A percentile compares a stretch with the other conserved stretches of the same genome.
phyloP scores from a whole-genome alignment of 2,797 vertebrate genomes.

The Sebastes matsubarae region DNA sequence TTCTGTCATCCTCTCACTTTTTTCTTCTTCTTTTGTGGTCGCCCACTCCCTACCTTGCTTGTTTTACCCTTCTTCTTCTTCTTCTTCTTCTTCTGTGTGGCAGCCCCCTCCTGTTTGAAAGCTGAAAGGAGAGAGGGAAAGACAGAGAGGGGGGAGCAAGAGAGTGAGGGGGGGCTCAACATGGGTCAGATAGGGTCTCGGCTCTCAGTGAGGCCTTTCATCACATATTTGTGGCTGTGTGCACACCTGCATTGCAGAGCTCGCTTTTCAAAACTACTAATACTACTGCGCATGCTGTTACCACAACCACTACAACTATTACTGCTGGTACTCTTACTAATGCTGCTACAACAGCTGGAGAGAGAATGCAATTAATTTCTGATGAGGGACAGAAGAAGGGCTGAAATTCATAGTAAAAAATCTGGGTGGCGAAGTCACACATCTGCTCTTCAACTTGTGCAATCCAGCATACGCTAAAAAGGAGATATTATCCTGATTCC shows the following conservation, averaged over 20 bases:
- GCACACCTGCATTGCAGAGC: slow-evolving; percentile 69
- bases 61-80: slow-evolving; percentile 13
- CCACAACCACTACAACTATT: background rate
- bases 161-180: slow-evolving; percentile 31
- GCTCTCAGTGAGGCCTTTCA: slow-evolving; percentile 75
- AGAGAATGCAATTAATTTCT: background rate
- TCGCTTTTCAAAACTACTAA: slow-evolving; percentile 42
- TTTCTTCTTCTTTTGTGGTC: background rate
- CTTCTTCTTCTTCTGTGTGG: slow-evolving; percentile 32
- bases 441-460: background rate
- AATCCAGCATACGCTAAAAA: background rate
- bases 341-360: background rate
- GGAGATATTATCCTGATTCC: background rate
- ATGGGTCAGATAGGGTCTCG: slow-evolving; percentile 72
- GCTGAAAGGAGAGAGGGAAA: slow-evolving; percentile 34
- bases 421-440: background rate
- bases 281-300: slow-evolving; percentile 4
- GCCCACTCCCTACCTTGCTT: slow-evolving; percentile 14
- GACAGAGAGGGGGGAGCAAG: background rate
- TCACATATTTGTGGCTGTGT: slow-evolving; percentile 69
- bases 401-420: too few relatives aligned
- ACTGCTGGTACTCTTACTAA: background rate
- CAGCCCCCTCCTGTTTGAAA: slow-evolving; percentile 31
- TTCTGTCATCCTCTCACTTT: slow-evolving; percentile 9
- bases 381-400: too few relatives aligned